Conservation (phyloP, 2,113 vertebrate species). For the Gallinago media region DNA sequence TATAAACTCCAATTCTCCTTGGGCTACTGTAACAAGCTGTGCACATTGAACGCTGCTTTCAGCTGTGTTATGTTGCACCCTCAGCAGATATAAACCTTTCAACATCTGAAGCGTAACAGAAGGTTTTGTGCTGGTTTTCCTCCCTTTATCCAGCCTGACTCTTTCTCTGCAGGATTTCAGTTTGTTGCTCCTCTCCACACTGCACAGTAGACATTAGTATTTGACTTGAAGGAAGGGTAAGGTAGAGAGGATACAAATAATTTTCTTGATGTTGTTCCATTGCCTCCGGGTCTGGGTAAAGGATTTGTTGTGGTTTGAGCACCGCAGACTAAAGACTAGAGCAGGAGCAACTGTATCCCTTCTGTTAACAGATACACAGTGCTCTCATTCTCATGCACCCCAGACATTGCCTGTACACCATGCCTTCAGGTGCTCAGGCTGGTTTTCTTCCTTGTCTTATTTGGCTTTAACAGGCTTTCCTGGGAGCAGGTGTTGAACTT, state of each 20-base stretch:
- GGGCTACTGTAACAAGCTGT: not conserved
- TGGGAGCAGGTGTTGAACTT: not conserved
- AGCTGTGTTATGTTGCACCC: not conserved
- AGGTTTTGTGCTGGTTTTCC: not conserved
- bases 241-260: not conserved
- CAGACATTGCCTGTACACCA: not conserved
- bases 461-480: not conserved
- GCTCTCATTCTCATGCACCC: fast-evolving
- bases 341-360: not conserved
- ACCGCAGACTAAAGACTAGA: not conserved
- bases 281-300: not conserved
- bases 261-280: not conserved
- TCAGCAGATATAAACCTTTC: not conserved
- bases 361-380: not conserved
- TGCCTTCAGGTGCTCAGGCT: not conserved
- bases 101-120: not conserved
- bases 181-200: not conserved
- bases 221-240: not conserved
- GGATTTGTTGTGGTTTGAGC: not conserved
- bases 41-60: fast-evolving
- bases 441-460: not conserved
- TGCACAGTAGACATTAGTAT: not conserved
- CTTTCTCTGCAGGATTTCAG: not conserved
- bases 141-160: not conserved
- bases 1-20: not conserved